Evolutionary conservation across 2,888 invertebrate genomes (phyloP).

Genomic region (Hirtodrosophila histrioides): DNA sequence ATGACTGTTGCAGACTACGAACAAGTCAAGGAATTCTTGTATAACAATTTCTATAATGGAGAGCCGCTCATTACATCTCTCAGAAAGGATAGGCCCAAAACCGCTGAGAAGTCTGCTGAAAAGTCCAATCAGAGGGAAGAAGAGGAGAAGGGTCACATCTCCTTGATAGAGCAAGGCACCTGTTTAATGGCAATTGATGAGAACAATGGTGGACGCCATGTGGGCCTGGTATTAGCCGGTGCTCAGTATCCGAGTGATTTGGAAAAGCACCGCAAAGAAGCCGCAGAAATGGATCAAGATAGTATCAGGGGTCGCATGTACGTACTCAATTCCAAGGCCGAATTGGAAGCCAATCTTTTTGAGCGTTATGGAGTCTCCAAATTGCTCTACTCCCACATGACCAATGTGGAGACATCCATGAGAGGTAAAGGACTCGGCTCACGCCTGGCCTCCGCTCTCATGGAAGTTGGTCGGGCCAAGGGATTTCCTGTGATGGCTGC

Average conservation of each 20-base stretch:
- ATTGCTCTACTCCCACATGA: constrained; percentile 66
- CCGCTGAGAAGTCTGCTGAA: no score
- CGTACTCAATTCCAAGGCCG: constrained; percentile 51
- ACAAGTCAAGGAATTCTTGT: no score
- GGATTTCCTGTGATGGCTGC: constrained; percentile 56
- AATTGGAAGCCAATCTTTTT: constrained; percentile 60
- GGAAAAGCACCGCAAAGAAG: constrained; percentile 36
- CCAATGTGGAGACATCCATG: constrained; percentile 53
- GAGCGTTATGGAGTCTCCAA: constrained; percentile 55
- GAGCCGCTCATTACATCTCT: no score
- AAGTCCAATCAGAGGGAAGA: constrained; percentile 10
- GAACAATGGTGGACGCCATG: constrained; percentile 29
- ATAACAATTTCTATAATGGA: no score
- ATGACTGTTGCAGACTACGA: no score
- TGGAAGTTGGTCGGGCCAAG: constrained; percentile 58
- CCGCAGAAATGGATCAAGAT: constrained; percentile 29
- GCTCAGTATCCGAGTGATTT: constrained; percentile 27
- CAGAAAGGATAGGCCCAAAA: no score
- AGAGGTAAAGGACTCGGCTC: constrained; percentile 71
- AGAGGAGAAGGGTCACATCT: constrained; percentile 32
- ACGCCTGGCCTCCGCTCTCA: constrained; percentile 58
- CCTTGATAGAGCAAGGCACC: constrained; percentile 48
- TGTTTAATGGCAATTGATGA: constrained; percentile 47
- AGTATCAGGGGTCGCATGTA: constrained; percentile 49
- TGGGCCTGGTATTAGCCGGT: constrained; percentile 48